phyloP scores from a whole-genome alignment of 2,113 vertebrate genomes.

The Prolemur simus region DNA sequence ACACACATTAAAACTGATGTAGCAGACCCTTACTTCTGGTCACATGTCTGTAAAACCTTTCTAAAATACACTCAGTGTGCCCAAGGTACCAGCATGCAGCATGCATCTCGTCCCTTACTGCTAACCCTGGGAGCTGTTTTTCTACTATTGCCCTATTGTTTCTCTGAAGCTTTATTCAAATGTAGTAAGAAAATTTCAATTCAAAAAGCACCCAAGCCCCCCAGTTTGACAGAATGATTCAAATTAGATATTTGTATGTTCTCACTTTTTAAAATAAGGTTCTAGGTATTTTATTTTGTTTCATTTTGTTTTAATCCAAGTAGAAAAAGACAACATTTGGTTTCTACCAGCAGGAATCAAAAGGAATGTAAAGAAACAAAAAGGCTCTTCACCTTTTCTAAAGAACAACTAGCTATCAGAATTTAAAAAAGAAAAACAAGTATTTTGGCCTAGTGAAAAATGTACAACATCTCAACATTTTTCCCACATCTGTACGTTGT shows the following conservation, averaged over 20 bases:
- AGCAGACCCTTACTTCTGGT: conserved; percentile 47
- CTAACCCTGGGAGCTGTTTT: conserved; percentile 75
- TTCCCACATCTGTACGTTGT: conserved; percentile 59
- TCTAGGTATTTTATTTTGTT: conserved; percentile 60
- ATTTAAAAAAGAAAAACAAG: conserved; percentile 66
- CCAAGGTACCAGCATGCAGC: conserved; percentile 33
- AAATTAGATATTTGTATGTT: conserved; percentile 80
- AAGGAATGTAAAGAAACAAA: conserved; percentile 55
- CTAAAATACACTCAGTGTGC: conserved; percentile 12
- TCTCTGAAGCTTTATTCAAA: conserved; percentile 78
- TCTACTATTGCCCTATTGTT: conserved; percentile 74
- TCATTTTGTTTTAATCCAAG: conserved; percentile 34
- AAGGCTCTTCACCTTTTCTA: conserved; percentile 63
- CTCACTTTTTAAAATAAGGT: conserved; percentile 76
- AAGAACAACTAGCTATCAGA: conserved; percentile 64
- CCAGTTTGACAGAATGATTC: conserved; percentile 78
- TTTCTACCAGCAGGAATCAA: conserved; percentile 77
- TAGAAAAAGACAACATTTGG: conserved; percentile 75
- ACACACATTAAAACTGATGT: background rate
- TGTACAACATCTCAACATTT: conserved; percentile 64
- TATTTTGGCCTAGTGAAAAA: conserved; percentile 61
- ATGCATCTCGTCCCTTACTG: conserved; percentile 57
- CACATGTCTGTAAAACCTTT: background rate
- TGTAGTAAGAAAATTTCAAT: conserved; percentile 80
- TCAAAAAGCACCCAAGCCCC: conserved; percentile 76